Percentiles rank a stretch among this genome's conserved stretches.
phyloP scores from a whole-genome alignment of 2,113 vertebrate species.

The Xiphophorus couchianus region DNA sequence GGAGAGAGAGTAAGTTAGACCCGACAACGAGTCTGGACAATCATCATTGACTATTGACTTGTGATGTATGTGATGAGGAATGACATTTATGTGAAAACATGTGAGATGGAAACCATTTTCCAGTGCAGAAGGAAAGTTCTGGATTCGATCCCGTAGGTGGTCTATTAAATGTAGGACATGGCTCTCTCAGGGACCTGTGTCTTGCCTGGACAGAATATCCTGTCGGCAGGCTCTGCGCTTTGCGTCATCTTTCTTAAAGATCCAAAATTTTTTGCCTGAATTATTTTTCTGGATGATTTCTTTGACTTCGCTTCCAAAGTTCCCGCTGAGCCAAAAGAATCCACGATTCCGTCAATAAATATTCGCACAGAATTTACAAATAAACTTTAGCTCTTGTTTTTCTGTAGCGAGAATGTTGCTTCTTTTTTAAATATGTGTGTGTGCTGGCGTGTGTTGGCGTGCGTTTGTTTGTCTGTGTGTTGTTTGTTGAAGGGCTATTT shows the following conservation, averaged over 20 bases:
- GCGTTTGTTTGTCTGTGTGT: not conserved
- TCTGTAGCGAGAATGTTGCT: not conserved
- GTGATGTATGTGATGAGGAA: too few species aligned
- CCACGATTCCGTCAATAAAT: not conserved
- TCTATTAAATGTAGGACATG: not conserved
- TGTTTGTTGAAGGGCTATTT: not conserved
- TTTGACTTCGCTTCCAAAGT: not conserved
- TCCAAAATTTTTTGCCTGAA: not conserved
- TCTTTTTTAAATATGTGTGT: not conserved
- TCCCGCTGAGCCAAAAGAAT: not conserved
- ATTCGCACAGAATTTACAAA: not conserved
- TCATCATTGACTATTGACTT: not conserved
- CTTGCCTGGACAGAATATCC: not conserved
- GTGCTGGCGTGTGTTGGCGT: too few species aligned
- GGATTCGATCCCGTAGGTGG: not conserved
- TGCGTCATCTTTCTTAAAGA: not conserved
- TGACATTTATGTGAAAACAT: too few species aligned
- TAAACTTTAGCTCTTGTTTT: not conserved
- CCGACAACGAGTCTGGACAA: not conserved
- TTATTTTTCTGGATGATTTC: not conserved
- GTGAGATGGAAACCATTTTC: too few species aligned
- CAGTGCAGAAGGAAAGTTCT: not conserved
- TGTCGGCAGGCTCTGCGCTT: not conserved
- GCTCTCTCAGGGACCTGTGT: not conserved
- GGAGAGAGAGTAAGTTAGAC: slow-evolving; percentile 93